phyloP scores from a whole-genome alignment of 2,113 vertebrate genomes.

The Saccopteryx bilineata region DNA sequence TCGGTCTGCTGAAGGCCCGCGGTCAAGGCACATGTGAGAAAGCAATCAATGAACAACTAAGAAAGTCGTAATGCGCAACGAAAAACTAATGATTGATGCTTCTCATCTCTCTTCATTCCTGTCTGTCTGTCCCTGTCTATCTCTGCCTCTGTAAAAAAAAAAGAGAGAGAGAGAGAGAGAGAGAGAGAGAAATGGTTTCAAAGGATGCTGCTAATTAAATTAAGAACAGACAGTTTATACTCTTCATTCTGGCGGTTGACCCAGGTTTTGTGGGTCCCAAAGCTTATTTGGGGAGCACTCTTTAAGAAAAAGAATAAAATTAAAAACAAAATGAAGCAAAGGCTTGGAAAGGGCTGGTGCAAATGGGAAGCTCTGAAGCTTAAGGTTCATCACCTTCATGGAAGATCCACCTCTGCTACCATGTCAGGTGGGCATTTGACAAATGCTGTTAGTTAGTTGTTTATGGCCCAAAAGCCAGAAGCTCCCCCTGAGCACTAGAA shows the following conservation, averaged over 20 bases:
- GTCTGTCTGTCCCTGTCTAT: no score
- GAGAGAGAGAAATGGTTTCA: conserved; percentile 45
- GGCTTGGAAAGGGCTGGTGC: background rate
- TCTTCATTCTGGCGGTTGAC: background rate
- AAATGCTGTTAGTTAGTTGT: background rate
- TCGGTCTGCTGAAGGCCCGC: no score
- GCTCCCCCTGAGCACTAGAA: background rate
- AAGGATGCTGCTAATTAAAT: conserved; percentile 47
- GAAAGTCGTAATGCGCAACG: no score
- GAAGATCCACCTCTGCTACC: conserved; percentile 29
- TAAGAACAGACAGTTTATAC: conserved; percentile 23
- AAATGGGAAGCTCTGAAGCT: background rate
- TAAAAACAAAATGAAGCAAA: background rate
- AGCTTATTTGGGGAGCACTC: background rate
- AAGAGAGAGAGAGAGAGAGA: no score
- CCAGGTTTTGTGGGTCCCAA: background rate
- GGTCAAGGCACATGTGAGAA: no score
- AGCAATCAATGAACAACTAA: no score
- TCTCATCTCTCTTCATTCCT: no score
- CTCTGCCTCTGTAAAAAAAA: no score
- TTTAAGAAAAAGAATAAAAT: conserved; percentile 61
- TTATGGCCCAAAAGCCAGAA: background rate
- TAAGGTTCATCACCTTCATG: conserved; percentile 1
- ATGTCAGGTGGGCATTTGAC: background rate
- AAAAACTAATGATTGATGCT: no score